Percentiles rank a stretch among this genome's conserved stretches.
Evolutionary conservation across 2,888 invertebrate genomes (phyloP).

Genomic region (Melinaea menophilus): DNA sequence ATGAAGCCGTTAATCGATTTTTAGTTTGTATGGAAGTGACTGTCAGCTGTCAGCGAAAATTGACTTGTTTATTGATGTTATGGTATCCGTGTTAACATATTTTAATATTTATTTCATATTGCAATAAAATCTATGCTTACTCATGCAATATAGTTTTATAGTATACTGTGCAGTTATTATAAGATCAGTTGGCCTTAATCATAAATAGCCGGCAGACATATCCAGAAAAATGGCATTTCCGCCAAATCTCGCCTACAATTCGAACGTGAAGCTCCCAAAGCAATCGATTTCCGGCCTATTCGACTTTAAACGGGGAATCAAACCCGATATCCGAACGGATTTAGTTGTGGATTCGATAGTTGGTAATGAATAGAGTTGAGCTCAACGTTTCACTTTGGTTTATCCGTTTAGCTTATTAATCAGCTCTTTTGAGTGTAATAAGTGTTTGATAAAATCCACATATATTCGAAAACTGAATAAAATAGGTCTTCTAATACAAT

Average conservation of each 20-base stretch:
- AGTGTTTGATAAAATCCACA: background rate
- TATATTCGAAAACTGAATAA: no score
- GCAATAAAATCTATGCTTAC: no score
- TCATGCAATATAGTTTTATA: no score
- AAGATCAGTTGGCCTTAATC: slow-evolving; percentile 10
- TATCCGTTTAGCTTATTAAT: slow-evolving; percentile 32
- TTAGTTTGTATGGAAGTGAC: slow-evolving; percentile 2
- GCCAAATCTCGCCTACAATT: slow-evolving; percentile 54
- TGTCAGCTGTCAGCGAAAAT: slow-evolving; percentile 4
- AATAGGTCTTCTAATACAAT: no score
- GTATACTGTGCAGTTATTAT: no score
- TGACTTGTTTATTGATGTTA: background rate
- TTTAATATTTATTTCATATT: background rate
- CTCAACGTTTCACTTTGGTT: slow-evolving; percentile 30
- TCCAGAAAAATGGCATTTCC: slow-evolving; percentile 31
- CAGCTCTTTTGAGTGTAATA: slow-evolving; percentile 4
- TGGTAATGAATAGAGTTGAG: slow-evolving; percentile 62
- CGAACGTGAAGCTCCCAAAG: slow-evolving; percentile 65
- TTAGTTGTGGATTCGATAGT: slow-evolving; percentile 69
- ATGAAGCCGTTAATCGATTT: slow-evolving; percentile 8
- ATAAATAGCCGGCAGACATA: slow-evolving; percentile 19
- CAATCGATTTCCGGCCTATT: slow-evolving; percentile 78
- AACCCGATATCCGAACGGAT: slow-evolving; percentile 71
- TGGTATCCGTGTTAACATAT: background rate
- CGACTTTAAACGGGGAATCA: slow-evolving; percentile 76